phyloP scores from a whole-genome alignment of 2,797 vertebrate species.

The Microctenopoma steveboyesi region DNA sequence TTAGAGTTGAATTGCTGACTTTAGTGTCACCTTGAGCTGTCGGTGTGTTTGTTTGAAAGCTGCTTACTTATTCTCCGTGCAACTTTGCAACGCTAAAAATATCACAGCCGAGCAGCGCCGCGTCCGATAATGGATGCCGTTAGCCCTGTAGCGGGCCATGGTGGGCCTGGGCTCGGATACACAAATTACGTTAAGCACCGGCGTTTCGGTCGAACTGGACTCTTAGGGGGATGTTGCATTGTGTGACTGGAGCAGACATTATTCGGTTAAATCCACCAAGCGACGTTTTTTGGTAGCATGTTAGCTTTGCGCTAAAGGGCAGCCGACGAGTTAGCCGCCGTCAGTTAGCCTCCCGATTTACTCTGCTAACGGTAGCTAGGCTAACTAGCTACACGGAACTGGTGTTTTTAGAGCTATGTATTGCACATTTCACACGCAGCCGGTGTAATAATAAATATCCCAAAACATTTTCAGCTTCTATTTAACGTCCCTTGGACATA shows the following conservation, averaged over 20 bases:
- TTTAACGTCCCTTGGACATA: neutral
- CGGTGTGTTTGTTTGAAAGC: accelerated
- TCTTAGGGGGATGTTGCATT: accelerated
- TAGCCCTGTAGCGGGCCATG: conserved; percentile 57
- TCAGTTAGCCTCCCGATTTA: conserved; percentile 16
- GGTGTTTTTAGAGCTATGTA: neutral
- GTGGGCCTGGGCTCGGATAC: conserved; percentile 45
- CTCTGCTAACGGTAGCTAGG: conserved; percentile 19
- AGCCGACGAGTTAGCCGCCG: conserved; percentile 13
- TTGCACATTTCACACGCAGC: neutral
- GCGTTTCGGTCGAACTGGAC: neutral
- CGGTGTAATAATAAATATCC: accelerated
- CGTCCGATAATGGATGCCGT: conserved; percentile 74
- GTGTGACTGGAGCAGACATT: accelerated
- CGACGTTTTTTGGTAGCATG: neutral
- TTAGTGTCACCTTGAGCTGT: accelerated
- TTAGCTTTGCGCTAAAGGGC: conserved; percentile 29
- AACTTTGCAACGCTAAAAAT: neutral
- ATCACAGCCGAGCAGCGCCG: accelerated
- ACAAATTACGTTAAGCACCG: neutral
- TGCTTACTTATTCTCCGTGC: neutral
- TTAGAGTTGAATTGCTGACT: accelerated
- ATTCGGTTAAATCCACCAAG: accelerated
- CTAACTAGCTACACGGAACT: neutral
- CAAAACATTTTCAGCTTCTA: neutral